Evolutionary conservation across 1,140 invertebrate species (phyloP).

Genomic region (Drosophila ercepeae): DNA sequence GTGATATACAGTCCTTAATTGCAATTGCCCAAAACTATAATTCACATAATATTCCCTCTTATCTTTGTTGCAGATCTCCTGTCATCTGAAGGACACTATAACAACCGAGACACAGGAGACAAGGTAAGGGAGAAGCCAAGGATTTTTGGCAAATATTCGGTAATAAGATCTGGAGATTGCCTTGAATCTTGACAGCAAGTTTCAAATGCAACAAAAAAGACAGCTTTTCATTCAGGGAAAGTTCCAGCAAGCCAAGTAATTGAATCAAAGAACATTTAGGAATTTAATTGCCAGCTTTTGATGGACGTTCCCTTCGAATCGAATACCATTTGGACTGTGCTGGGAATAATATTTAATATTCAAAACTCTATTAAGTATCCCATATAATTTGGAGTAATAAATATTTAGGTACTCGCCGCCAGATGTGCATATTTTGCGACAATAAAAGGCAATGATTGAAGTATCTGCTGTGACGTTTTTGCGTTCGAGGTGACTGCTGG

Average conservation of each 20-base stretch:
- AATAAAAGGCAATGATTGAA: conserved; percentile 7
- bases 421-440: background rate
- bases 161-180: no score
- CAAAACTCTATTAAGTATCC: background rate
- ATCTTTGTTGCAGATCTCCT: conserved; percentile 13
- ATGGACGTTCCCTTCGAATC: background rate
- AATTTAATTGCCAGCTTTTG: background rate
- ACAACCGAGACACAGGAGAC: background rate
- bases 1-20: conserved; percentile 30
- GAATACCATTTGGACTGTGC: conserved; percentile 2
- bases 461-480: conserved; percentile 5
- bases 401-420: background rate
- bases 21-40: conserved; percentile 3
- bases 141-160: background rate
- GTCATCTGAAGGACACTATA: background rate
- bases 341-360: conserved; percentile 3
- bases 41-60: background rate
- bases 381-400: background rate
- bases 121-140: background rate
- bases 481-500: conserved; percentile 27
- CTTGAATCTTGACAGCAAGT: no score
- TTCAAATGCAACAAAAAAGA: no score
- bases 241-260: background rate
- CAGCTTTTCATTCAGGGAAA: no score
- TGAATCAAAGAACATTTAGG: background rate